Percentiles rank a stretch among this genome's conserved stretches.
Conservation (phyloP, 30 jellyfish, hydroid and myxozoan genomes). For the Aurelia aurita complex sp. Pacific region DNA sequence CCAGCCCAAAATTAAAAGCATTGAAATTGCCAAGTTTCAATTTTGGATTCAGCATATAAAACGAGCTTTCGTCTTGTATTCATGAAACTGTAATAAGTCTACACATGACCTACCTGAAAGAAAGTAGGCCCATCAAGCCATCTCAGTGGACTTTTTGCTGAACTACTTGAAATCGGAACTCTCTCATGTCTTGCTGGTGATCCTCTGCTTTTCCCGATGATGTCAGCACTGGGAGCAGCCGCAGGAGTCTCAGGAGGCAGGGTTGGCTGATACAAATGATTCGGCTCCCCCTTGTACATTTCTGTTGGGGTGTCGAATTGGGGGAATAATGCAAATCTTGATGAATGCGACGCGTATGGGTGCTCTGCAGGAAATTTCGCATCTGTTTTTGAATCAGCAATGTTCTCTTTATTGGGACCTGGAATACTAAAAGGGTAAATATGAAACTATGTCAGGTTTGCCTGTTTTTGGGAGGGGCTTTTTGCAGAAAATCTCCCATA, state of each 20-base stretch:
- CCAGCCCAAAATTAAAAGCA: no score
- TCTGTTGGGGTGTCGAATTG: constrained; percentile 61
- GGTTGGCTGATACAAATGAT: constrained; percentile 67
- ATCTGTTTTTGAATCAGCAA: constrained; percentile 19
- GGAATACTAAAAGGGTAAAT: constrained; percentile 54
- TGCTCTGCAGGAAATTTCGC: constrained; percentile 80
- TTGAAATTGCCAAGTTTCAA: no score
- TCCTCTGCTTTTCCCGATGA: constrained; percentile 73
- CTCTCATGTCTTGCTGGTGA: constrained; percentile 82
- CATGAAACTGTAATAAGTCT: no score
- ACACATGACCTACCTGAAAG: constrained; percentile 40
- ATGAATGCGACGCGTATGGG: constrained; percentile 78
- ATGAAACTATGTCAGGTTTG: not conserved
- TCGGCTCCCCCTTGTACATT: constrained; percentile 57
- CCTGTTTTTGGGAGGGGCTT: no score
- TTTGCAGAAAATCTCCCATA: no score
- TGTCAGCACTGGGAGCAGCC: constrained; percentile 60
- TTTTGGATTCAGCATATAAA: no score
- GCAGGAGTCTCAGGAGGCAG: constrained; percentile 80
- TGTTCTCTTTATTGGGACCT: constrained; percentile 61
- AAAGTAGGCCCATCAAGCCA: constrained; percentile 90
- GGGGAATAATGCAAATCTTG: constrained; percentile 68
- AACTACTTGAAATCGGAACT: constrained; percentile 38
- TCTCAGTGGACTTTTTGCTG: constrained; percentile 68
- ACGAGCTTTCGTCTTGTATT: no score